Base-by-base conservation (phyloP, 2,797 vertebrate species). In the Anguilla megastoma region DNA sequence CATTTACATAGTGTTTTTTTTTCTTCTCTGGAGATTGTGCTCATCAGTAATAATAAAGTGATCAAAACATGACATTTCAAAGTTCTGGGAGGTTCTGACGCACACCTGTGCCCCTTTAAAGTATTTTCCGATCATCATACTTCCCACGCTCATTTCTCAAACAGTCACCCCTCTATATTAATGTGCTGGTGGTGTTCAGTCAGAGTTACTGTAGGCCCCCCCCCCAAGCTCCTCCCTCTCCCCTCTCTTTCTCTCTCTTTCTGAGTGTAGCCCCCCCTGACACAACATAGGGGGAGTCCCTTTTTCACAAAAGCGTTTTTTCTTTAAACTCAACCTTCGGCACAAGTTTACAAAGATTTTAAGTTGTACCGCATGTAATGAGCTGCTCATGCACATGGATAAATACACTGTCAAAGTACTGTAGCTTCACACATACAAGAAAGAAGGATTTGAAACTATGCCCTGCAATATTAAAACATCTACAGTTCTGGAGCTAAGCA, bases 231-330 rank as follows among this genome's bases (percentile, higher is more conserved):
- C 84, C 85, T 89, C 90, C 80, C 83, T 85, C 63, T 86, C 58
- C 52, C 0, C 85, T 16, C 63, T 85, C 9, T 48, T 27, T 30
- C 84, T 2, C 58, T 93, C 89, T 93, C 92, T 92, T 4, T 94
- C 89, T 94, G 93, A 94, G 92, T 94, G 92, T 90, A 86, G 92
- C 92, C 92, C 92, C 92, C 89, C 91, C 83, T 89, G 71, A 88
- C 45, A 85, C 18, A 86, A 12, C 54, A 24, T 84, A 82, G 90
- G 94, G 92, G 91, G 94, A 91, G 56, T 91, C 94, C 94, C 90
- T 85, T 3, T 27, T 27, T 89, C 33, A 76, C 88, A 69, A 18
- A 2, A n/a, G 79, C 87, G 90, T 54, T 84, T 41, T 50, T n/a
- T 48, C 76, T 50, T n/a, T 2, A 50, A 24, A 50, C 74, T 3